Conservation (phyloP, 2,113 vertebrate species). For the Eulacestoma nigropectus region DNA sequence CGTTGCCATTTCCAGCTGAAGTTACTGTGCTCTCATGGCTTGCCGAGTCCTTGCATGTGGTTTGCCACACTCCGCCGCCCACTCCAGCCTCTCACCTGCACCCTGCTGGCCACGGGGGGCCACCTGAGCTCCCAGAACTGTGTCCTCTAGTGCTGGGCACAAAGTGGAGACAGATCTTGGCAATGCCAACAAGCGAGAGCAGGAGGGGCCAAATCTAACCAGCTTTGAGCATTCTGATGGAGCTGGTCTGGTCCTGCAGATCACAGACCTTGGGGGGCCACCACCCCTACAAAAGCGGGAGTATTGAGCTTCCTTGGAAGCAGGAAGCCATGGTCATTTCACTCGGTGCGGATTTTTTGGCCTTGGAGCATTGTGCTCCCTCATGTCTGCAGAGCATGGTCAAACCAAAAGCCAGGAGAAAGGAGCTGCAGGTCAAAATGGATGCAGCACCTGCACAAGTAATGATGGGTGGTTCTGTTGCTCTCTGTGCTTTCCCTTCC, state of each 20-base stretch:
- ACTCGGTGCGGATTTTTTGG: not conserved
- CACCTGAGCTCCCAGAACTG: not conserved
- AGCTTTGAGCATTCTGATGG: not conserved
- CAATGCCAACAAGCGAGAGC: not conserved
- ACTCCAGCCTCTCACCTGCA: not conserved
- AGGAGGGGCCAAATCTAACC: not conserved
- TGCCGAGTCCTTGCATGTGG: not conserved
- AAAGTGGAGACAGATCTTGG: not conserved
- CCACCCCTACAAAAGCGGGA: not conserved
- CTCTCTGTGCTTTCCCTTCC: not conserved
- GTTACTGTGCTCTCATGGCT: not conserved
- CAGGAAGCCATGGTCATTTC: not conserved
- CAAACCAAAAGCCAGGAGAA: not conserved
- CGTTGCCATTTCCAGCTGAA: not conserved
- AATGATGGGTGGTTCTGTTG: not conserved
- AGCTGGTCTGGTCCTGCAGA: not conserved
- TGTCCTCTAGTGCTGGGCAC: not conserved
- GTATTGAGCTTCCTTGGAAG: not conserved
- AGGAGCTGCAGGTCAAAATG: accelerated
- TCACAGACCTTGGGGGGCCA: not conserved
- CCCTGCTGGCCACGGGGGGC: accelerated
- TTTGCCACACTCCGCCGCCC: not conserved
- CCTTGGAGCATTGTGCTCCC: not conserved
- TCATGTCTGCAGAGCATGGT: not conserved
- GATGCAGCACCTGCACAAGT: not conserved